Conservation (phyloP, 1,140 invertebrate species). For the Meloidogyne exigua region DNA sequence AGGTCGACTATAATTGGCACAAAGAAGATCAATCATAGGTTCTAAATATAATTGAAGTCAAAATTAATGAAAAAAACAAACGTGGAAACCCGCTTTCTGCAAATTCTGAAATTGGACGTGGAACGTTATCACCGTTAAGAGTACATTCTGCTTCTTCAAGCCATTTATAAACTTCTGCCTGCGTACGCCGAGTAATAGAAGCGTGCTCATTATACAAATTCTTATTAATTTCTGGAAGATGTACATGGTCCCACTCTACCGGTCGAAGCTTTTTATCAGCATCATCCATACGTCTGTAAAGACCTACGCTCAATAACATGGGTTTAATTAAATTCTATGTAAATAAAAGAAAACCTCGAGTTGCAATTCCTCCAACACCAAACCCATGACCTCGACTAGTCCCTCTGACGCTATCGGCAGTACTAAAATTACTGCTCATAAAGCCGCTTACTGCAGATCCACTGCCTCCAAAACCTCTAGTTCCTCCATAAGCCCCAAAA, state of each 20-base stretch:
- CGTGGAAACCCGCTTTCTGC: conserved; percentile 54
- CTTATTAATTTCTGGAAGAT: conserved; percentile 49
- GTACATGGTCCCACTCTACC: conserved; percentile 47
- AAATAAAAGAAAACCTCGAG: conserved; percentile 27
- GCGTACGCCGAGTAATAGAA: conserved; percentile 46
- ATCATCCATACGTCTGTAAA: conserved; percentile 19
- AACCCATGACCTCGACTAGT: no score
- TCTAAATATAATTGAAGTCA: conserved; percentile 18
- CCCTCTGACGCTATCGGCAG: neutral
- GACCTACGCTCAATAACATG: neutral
- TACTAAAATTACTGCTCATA: conserved; percentile 28
- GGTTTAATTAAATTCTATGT: no score
- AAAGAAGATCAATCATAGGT: conserved; percentile 34
- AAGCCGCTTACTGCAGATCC: conserved; percentile 14
- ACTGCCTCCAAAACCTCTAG: conserved; percentile 36
- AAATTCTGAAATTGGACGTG: conserved; percentile 61
- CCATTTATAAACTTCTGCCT: conserved; percentile 48
- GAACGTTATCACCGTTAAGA: conserved; percentile 52
- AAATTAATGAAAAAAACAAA: neutral
- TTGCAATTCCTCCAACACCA: conserved; percentile 10
- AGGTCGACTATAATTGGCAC: conserved; percentile 54
- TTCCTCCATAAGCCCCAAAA: conserved; percentile 37
- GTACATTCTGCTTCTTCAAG: conserved; percentile 52
- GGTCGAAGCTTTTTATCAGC: conserved; percentile 33
- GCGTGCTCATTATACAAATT: conserved; percentile 57